Base-by-base conservation (phyloP, 2,888 invertebrate species). In the Oscheius myriophilus region DNA sequence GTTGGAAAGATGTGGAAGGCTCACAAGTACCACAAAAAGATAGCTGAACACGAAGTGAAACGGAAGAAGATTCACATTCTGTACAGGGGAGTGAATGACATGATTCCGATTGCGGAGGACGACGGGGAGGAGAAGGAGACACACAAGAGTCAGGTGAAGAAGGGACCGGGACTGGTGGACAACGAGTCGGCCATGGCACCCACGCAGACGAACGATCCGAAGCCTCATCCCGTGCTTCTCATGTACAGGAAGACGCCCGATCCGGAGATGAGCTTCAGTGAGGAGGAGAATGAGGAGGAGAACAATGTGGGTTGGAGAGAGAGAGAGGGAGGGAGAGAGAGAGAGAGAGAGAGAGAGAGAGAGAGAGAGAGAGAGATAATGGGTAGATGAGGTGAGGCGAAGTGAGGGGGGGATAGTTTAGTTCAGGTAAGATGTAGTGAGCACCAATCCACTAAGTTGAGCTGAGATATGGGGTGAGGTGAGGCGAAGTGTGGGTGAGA, bases 71-170 rank as follows among this genome's bases (percentile, higher is more conserved):
- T 55, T n/a, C 33, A 23, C 25, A 41, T 67, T 42, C 23, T 53
- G 33, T 67, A 25, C 58, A 18, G 18, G 2, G 67, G 67, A 16
- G 26, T 57, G 46, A 67, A 67, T 49, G 67, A 67, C 49, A 33
- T 58, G 18, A 41, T 39, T 21, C 55, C 54, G 16, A 7, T 57
- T 11, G 16, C 41, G n/a, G 59, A 59, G 16, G 18, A 43, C 43
- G 26, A 14, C 23, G 21, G 18, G n/a, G 39, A 39, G n/a, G 57
- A 52, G 53, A 41, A 16, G 55, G 54, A 23, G 41, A 6, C 16
- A n/a, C 41, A 41, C 11, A 21, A 21, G 21, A 18, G 14, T 6
- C 1, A 2, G 7, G 42, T 58, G 11, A 58, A 58, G 42, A 58
- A 58, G 46, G 49, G 61, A 23, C 42, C 18, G 45, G 61, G 61